Conservation (phyloP, 2,113 vertebrate species). For the Nyctibius bracteatus region DNA sequence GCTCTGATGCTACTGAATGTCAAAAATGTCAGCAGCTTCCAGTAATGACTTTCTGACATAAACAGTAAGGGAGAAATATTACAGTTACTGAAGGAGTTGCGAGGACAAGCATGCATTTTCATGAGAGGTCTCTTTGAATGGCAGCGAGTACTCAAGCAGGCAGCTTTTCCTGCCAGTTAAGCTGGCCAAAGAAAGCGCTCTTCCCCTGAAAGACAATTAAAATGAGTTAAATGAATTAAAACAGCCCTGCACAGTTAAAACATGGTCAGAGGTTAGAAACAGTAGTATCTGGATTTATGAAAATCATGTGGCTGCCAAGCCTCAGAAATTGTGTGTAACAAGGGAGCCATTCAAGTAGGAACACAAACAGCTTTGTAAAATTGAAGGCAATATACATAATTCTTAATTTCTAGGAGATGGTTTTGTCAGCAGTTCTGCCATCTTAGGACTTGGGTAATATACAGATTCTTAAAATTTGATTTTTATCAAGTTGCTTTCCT, state of each 20-base stretch:
- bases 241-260: slow-evolving; percentile 60
- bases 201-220: slow-evolving; percentile 74
- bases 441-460: slow-evolving; percentile 32
- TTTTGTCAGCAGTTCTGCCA: slow-evolving; percentile 62
- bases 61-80: slow-evolving; percentile 88
- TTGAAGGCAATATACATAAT: slow-evolving; percentile 68
- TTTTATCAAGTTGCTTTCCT: not conserved
- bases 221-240: slow-evolving; percentile 76
- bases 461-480: not conserved
- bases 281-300: slow-evolving; percentile 70
- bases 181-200: slow-evolving; percentile 58
- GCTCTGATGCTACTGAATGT: slow-evolving; percentile 79
- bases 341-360: slow-evolving; percentile 66
- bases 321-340: slow-evolving; percentile 65
- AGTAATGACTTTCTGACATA: slow-evolving; percentile 92
- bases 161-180: slow-evolving; percentile 76
- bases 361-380: slow-evolving; percentile 69
- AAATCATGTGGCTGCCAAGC: slow-evolving; percentile 60
- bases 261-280: slow-evolving; percentile 71
- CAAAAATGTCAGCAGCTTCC: slow-evolving; percentile 88
- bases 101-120: slow-evolving; percentile 84
- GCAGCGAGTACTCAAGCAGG: slow-evolving; percentile 82
- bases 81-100: slow-evolving; percentile 87
- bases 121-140: slow-evolving; percentile 79
- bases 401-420: slow-evolving; percentile 66